phyloP scores from a whole-genome alignment of 2,797 vertebrate genomes.

The Diplodus puntazzo region DNA sequence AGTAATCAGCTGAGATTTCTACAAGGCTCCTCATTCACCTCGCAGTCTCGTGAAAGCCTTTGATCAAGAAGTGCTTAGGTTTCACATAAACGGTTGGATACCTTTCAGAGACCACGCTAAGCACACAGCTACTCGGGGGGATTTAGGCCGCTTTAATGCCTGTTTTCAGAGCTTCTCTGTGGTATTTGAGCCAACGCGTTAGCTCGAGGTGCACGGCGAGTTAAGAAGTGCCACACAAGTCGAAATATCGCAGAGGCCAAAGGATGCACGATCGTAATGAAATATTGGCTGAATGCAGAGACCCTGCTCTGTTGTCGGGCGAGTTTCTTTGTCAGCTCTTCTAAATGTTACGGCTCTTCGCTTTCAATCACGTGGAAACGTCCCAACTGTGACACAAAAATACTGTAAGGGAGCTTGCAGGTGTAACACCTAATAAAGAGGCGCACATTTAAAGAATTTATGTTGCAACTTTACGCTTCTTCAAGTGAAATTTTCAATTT shows the following conservation, averaged over 20 bases:
- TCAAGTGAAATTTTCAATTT: no score
- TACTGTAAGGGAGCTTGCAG: no score
- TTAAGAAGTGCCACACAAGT: conserved; percentile 76
- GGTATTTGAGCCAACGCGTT: conserved; percentile 81
- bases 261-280: conserved; percentile 28
- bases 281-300: conserved; percentile 35
- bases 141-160: conserved; percentile 81
- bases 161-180: conserved; percentile 79
- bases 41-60: conserved; percentile 75
- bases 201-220: conserved; percentile 64
- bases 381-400: conserved; percentile 14
- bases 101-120: conserved; percentile 79
- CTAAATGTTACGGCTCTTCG: conserved; percentile 19
- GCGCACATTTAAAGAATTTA: no score
- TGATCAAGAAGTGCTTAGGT: conserved; percentile 83
- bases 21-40: conserved; percentile 77
- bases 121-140: conserved; percentile 74
- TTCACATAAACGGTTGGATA: conserved; percentile 79
- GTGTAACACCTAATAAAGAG: no score
- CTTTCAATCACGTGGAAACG: conserved; percentile 7
- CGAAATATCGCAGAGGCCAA: conserved; percentile 46
- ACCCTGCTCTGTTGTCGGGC: conserved; percentile 15
- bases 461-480: no score
- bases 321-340: conserved; percentile 40
- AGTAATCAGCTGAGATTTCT: conserved; percentile 73